Conservation (phyloP, 2,113 vertebrate species). For the Anarrhichthys ocellatus region DNA sequence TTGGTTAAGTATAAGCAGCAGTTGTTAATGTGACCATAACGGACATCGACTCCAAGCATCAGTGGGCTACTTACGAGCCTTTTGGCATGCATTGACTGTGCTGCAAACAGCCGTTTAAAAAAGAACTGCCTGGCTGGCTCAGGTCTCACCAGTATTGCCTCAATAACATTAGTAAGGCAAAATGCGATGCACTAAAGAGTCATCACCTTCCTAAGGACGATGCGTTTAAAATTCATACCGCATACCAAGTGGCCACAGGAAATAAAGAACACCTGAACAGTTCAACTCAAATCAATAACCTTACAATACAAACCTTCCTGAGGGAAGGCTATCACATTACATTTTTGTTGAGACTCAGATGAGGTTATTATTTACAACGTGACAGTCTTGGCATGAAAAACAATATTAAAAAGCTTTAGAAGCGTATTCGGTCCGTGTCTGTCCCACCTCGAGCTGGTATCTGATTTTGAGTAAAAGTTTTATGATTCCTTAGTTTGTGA, state of each 20-base stretch:
- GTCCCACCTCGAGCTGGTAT: not conserved
- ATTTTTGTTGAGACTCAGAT: not conserved
- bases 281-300: not conserved
- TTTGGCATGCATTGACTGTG: slow-evolving; percentile 25
- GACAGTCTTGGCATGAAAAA: not conserved
- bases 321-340: not conserved
- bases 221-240: not conserved
- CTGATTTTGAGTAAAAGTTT: not conserved
- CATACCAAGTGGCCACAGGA: not conserved
- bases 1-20: slow-evolving; percentile 10
- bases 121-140: not conserved
- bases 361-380: no score
- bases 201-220: not conserved
- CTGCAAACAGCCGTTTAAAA: not conserved
- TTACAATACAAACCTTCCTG: not conserved
- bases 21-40: slow-evolving; percentile 3
- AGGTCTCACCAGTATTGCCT: not conserved
- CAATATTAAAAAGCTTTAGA: not conserved
- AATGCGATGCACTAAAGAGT: not conserved
- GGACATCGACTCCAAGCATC: not conserved
- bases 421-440: not conserved
- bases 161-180: not conserved
- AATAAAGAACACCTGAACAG: not conserved
- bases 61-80: slow-evolving; percentile 20
- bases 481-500: not conserved